Evolutionary conservation across 2,888 invertebrate genomes (phyloP).

Genomic region (Lasioglossum marginatum): DNA sequence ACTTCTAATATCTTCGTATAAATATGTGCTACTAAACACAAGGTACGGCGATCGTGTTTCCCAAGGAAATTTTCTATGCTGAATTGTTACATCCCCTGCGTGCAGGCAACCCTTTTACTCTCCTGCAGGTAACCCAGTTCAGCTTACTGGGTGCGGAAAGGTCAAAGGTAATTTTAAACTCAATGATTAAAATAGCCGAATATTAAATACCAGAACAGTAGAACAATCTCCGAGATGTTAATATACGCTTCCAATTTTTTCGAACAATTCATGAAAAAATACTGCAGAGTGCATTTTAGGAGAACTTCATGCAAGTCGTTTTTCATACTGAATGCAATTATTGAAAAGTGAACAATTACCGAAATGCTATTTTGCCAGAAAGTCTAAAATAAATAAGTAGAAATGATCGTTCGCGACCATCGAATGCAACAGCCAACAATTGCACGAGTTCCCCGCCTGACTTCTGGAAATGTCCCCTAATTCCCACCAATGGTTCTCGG

Average conservation of each 20-base stretch:
- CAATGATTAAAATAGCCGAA: background rate
- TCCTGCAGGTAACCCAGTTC: background rate
- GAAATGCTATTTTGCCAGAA: background rate
- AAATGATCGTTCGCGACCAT: background rate
- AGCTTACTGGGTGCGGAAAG: background rate
- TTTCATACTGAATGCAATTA: background rate
- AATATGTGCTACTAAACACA: background rate
- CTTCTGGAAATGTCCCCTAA: background rate
- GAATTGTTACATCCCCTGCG: background rate
- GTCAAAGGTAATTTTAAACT: background rate
- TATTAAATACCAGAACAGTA: background rate
- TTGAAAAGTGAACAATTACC: background rate
- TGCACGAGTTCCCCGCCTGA: background rate
- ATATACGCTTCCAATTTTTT: background rate
- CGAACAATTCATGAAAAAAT: background rate
- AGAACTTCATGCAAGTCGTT: background rate
- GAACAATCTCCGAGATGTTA: background rate
- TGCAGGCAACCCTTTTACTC: background rate
- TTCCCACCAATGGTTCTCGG: conserved; percentile 6
- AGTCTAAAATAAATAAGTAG: background rate
- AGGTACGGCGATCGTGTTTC: background rate
- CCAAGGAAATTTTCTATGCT: background rate
- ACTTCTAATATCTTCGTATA: background rate
- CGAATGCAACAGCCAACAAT: background rate
- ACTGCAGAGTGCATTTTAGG: background rate